Conservation (phyloP, 1,140 invertebrate species). For the Bombus waltoni region DNA sequence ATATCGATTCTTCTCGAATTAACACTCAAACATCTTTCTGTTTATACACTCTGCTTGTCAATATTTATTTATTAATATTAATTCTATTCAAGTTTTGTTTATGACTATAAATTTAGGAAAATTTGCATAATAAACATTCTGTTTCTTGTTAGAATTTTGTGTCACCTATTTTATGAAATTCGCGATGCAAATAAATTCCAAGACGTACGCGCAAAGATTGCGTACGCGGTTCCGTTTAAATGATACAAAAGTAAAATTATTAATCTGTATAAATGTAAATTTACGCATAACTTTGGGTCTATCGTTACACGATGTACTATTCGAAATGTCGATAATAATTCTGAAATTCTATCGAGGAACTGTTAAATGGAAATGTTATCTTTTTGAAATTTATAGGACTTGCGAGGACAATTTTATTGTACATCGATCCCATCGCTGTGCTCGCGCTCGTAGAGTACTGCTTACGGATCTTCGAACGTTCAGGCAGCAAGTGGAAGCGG, state of each 20-base stretch:
- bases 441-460: background rate
- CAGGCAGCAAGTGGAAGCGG: constrained; percentile 28
- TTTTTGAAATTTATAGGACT: too few species aligned
- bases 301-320: too few species aligned
- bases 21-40: background rate
- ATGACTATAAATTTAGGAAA: background rate
- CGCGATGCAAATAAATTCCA: background rate
- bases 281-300: too few species aligned
- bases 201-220: background rate
- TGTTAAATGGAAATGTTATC: too few species aligned
- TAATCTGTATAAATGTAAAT: background rate
- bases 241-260: background rate
- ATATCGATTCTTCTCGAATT: background rate
- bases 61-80: background rate
- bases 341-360: too few species aligned
- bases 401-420: background rate
- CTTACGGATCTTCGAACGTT: constrained; percentile 15
- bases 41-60: too few species aligned
- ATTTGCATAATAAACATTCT: background rate
- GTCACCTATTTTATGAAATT: background rate
- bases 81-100: background rate
- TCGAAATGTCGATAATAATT: too few species aligned
- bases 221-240: too few species aligned
- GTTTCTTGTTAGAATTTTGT: background rate
- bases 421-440: constrained; percentile 11